Evolutionary conservation across 2,888 invertebrate species (phyloP).

Genomic region (Dichetophora obliterata): DNA sequence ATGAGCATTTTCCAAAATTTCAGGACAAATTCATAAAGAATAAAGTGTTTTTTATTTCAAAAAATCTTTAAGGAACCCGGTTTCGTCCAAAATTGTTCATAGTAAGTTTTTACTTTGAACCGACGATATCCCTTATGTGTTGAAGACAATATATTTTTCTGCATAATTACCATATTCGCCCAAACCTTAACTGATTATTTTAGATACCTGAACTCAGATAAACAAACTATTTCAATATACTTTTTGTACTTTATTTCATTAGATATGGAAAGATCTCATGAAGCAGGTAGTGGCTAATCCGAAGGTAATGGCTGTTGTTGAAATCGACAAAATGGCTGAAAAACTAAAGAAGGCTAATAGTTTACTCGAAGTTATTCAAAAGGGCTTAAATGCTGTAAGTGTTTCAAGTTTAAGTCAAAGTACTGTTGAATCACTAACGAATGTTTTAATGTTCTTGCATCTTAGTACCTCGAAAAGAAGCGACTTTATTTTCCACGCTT

Average conservation of each 20-base stretch:
- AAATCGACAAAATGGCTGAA: slow-evolving; percentile 93
- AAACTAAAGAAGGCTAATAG: slow-evolving; percentile 89
- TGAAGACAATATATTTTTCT: too few relatives aligned
- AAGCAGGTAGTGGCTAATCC: slow-evolving; percentile 82
- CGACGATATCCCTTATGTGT: too few relatives aligned
- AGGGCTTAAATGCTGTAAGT: slow-evolving; percentile 83
- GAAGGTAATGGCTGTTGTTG: slow-evolving; percentile 85
- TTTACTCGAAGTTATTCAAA: slow-evolving; percentile 90
- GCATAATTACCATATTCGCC: too few relatives aligned
- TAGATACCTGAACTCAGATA: too few relatives aligned
- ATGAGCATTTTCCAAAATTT: too few relatives aligned
- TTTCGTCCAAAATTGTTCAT: too few relatives aligned
- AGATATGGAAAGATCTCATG: slow-evolving; percentile 97
- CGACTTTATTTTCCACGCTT: slow-evolving; percentile 93
- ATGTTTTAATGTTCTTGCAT: not conserved
- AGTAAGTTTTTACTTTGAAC: too few relatives aligned
- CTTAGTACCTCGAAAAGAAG: slow-evolving; percentile 91
- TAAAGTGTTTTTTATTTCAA: too few relatives aligned
- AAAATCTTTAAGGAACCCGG: too few relatives aligned
- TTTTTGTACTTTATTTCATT: not conserved
- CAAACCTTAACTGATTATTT: too few relatives aligned
- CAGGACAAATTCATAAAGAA: too few relatives aligned
- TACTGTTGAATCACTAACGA: not conserved
- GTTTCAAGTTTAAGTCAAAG: not conserved
- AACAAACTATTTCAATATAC: not conserved